These are phyloP conservation scores for Aporophyla lueneburgensis DNA, from an alignment of 2,888 invertebrate genomes.

Conservation along the genomic window DNA sequence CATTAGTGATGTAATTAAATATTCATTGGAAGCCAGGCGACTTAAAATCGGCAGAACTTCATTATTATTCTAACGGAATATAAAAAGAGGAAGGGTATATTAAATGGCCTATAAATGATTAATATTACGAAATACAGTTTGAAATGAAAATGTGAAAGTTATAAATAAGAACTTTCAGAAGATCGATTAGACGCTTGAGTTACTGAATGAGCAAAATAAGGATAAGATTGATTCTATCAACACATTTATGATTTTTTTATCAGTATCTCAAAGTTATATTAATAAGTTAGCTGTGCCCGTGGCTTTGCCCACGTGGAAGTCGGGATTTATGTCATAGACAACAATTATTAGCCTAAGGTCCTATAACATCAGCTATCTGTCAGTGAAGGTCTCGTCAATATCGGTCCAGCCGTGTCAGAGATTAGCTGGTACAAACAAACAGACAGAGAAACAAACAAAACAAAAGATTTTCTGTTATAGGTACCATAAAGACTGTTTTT, in stretches of 20 bases:
- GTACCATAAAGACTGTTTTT: no score
- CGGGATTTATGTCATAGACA: no score
- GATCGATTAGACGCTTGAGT: slow-evolving; percentile 2
- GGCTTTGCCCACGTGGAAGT: no score
- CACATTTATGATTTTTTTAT: background rate
- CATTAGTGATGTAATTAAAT: slow-evolving; percentile 32
- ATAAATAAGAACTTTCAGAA: slow-evolving; percentile 27
- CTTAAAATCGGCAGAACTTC: slow-evolving; percentile 35
- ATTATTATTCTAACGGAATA: slow-evolving; percentile 41
- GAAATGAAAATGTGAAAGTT: slow-evolving; percentile 32
- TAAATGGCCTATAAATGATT: slow-evolving; percentile 35
- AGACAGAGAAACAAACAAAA: no score
- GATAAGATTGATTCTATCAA: background rate
- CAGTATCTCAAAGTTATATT: no score
- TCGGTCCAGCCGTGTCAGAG: no score
- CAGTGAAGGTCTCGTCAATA: no score
- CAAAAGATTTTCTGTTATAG: no score
- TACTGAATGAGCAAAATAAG: background rate
- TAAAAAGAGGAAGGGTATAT: slow-evolving; percentile 34
- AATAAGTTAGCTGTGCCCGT: no score
- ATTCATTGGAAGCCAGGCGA: slow-evolving; percentile 44
- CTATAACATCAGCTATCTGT: no score
- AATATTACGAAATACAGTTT: slow-evolving; percentile 7
- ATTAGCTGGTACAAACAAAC: no score
- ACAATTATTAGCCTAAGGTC: no score